Base-by-base conservation (phyloP, 2,797 vertebrate genomes). In the Aratinga solstitialis region DNA sequence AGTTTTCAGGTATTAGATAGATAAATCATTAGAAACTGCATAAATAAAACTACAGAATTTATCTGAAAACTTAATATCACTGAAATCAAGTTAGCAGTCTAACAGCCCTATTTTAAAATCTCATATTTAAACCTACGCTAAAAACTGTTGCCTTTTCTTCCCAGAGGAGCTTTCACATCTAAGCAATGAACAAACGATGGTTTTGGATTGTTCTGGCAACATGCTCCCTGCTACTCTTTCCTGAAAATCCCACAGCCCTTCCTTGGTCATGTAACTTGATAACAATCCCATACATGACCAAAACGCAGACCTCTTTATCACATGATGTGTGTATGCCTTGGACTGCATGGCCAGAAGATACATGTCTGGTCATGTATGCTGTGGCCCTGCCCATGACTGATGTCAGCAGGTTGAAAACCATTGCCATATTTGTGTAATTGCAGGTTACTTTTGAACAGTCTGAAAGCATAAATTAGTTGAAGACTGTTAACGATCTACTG, bases 161-260 rank as follows among this genome's bases (percentile, higher is more conserved):
- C 24, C 47, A 76, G 30, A 54, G 38, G 27, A 69, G 11, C 21
- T 84, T 84, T 81, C 73, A 65, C 38, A 53, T 88, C 34, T 78
- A 69, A 86, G 76, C 69, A 75, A n/a, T 8, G 23, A 51, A 58
- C 26, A 75, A 40, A 32, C 45, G 56, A 89, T 32, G 26, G 9
- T 24, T 92, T 84, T 93, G 53, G 91, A 30, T 75, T 72, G 34
- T 90, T 93, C 42, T 86, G 76, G 47, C 62, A 84, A 14, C 34
- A 47, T 94, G 65, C 34, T 89, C 68, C 45, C 61, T 87, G 69
- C 26, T 54, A 43, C 11, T 81, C 72, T 87, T 83, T 68, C 34
- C 69, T 94, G 68, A 96, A 91, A 86, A 81, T 93, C 87, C 61
- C 58, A 30, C 42, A 81, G 69, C 56, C 92, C 62, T 90, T 93